Percentiles rank a stretch among this genome's conserved stretches.
These are phyloP conservation scores for Drosophila sordidapex DNA, from an alignment of 2,888 invertebrate species.

Conservation along the genomic window DNA sequence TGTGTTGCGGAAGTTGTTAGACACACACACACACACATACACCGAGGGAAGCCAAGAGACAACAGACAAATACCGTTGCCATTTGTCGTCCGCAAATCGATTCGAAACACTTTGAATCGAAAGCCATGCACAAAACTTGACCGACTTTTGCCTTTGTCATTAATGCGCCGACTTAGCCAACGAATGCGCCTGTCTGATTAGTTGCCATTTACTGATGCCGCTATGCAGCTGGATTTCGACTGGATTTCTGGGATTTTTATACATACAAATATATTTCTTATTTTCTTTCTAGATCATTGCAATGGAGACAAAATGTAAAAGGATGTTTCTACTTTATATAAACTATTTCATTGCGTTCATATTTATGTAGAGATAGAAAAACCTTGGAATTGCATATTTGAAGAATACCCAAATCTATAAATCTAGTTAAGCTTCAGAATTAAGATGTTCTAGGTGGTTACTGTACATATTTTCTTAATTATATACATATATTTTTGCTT, in stretches of 20 bases:
- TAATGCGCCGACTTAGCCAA: conserved; percentile 50
- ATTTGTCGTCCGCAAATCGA: conserved; percentile 62
- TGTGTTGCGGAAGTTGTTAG: conserved; percentile 78
- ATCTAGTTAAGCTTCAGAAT: not conserved
- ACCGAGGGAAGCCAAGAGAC: conserved; percentile 11
- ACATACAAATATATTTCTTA: not conserved
- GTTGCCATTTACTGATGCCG: conserved; percentile 12
- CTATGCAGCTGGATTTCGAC: not conserved
- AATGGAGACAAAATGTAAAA: not conserved
- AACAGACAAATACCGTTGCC: conserved; percentile 58
- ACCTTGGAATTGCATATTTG: not conserved
- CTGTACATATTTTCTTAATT: not conserved
- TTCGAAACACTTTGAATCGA: conserved; percentile 46
- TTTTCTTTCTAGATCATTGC: not conserved
- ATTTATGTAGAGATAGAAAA: not conserved
- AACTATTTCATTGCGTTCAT: not conserved
- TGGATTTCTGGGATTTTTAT: not conserved
- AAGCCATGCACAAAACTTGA: conserved; percentile 59
- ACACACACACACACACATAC: conserved; percentile 17
- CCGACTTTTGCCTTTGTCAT: conserved; percentile 68
- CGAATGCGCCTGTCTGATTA: conserved; percentile 51
- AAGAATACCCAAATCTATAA: not conserved
- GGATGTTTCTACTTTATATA: not conserved
- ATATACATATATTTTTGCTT: not conserved
- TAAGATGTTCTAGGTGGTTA: not conserved